A percentile compares a stretch with the other conserved stretches of the same genome.
Conservation (phyloP, 2,797 vertebrate genomes). For the Hydrocynus forskahlii region DNA sequence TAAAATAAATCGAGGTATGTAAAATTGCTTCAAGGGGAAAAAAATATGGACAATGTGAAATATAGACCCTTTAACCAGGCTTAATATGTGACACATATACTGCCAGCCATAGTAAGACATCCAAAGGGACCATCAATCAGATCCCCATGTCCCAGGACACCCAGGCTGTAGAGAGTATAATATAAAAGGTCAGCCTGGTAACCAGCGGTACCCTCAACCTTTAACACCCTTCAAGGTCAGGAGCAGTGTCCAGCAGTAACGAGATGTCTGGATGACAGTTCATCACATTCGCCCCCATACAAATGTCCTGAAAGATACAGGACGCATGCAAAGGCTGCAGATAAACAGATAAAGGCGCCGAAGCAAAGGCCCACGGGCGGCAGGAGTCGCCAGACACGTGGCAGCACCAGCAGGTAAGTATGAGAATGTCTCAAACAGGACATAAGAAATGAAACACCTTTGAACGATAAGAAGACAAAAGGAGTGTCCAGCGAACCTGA, state of each 20-base stretch:
- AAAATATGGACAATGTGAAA: too few species aligned
- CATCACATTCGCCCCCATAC: conserved; percentile 5
- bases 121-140: not conserved
- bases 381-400: not conserved
- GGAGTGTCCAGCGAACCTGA: not conserved
- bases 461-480: not conserved
- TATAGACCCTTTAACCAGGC: too few species aligned
- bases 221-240: conserved; percentile 34
- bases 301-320: not conserved
- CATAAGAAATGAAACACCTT: not conserved
- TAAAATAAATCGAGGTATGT: too few species aligned
- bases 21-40: too few species aligned
- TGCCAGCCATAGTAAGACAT: not conserved
- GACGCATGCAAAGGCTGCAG: not conserved
- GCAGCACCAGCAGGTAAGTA: not conserved
- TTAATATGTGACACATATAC: not conserved
- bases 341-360: not conserved
- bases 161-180: not conserved
- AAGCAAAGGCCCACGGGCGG: not conserved
- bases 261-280: not conserved
- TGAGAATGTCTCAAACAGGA: not conserved
- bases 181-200: not conserved
- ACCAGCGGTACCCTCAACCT: not conserved
- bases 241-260: not conserved
- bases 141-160: not conserved